Conservation (phyloP, 2,113 vertebrate genomes). For the Pontoporia blainvillei region DNA sequence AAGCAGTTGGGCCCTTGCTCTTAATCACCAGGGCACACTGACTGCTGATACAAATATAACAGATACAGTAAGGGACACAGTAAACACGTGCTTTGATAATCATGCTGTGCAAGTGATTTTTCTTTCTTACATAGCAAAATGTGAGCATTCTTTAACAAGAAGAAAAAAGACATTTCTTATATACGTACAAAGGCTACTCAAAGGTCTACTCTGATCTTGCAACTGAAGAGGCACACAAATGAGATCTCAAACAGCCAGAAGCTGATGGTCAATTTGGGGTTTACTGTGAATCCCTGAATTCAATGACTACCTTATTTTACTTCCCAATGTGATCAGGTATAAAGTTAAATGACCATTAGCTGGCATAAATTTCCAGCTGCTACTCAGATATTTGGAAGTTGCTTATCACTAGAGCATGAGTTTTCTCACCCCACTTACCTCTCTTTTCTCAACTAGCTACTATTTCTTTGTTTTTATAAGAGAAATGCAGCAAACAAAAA, state of each 20-base stretch:
- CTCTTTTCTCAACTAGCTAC: background rate
- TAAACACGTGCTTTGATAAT: background rate
- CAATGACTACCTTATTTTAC: background rate
- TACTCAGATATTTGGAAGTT: background rate
- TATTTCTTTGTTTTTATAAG: background rate
- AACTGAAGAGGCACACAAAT: background rate
- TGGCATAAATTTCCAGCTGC: background rate
- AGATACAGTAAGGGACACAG: background rate
- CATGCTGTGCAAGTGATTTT: background rate
- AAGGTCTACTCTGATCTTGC: background rate
- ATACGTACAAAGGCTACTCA: background rate
- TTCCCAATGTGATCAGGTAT: background rate
- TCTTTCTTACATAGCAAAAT: background rate
- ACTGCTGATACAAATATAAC: background rate
- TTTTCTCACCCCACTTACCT: background rate
- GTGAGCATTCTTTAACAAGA: background rate
- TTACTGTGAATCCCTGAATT: background rate
- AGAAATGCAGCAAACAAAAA: background rate
- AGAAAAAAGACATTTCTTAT: background rate
- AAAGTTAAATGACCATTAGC: constrained; percentile 55
- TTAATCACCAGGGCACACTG: background rate
- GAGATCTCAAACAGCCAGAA: background rate
- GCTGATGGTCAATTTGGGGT: constrained; percentile 11
- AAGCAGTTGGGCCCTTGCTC: background rate
- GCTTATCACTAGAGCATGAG: background rate